Evolutionary conservation across 1,140 invertebrate genomes (phyloP).

Genomic region (Rhagoletis zephyria): DNA sequence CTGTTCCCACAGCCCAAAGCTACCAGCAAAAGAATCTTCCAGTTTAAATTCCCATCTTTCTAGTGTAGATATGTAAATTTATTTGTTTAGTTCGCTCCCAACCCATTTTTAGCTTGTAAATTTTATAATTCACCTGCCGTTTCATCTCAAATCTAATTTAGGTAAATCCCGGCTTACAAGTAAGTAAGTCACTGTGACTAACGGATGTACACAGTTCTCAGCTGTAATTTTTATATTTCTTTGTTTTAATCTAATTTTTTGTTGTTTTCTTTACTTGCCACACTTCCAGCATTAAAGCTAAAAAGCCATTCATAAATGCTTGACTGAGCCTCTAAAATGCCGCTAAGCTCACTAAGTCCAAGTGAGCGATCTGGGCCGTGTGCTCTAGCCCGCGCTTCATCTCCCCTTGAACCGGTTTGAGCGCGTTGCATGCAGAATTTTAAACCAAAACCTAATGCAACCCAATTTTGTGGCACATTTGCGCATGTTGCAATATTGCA

Average conservation of each 20-base stretch:
- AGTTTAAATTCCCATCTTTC: too few species aligned
- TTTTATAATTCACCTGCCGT: constrained; percentile 32
- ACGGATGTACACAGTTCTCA: not conserved
- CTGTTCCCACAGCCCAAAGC: too few species aligned
- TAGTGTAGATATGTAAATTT: not conserved
- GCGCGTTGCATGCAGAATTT: not conserved
- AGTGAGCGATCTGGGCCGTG: not conserved
- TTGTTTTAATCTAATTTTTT: constrained; percentile 15
- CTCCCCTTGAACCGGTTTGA: constrained; percentile 15
- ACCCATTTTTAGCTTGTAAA: not conserved
- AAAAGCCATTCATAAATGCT: constrained; percentile 28
- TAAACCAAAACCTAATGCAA: constrained; percentile 11
- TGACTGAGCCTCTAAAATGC: constrained; percentile 23
- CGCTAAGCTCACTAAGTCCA: constrained; percentile 25
- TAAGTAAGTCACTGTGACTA: constrained; percentile 21
- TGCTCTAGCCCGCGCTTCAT: not conserved
- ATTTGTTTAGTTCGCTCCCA: not conserved
- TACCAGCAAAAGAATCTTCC: too few species aligned
- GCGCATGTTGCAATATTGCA: not conserved
- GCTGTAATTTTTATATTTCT: constrained; percentile 9
- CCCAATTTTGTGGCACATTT: not conserved
- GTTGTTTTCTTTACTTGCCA: constrained; percentile 6
- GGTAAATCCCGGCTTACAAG: constrained; percentile 34
- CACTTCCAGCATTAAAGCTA: constrained; percentile 8
- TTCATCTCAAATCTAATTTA: constrained; percentile 23